Evolutionary conservation across 2,888 invertebrate genomes (phyloP).

Genomic region (Macrosiphum euphorbiae): DNA sequence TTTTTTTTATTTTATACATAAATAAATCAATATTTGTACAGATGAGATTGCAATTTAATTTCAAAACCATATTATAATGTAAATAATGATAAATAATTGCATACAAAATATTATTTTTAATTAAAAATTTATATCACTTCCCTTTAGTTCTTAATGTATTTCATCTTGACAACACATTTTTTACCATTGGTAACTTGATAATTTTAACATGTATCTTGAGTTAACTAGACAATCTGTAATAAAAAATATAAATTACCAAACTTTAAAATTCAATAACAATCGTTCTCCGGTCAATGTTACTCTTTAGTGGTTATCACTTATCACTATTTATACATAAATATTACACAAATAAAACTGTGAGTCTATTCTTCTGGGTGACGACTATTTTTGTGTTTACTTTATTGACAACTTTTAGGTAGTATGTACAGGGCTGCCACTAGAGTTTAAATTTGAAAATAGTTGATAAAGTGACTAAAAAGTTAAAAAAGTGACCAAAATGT

Average conservation of each 20-base stretch:
- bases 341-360: too few species aligned
- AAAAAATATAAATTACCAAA: conserved; percentile 18
- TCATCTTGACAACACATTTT: conserved; percentile 5
- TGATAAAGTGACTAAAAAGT: too few species aligned
- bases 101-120: neutral
- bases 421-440: too few species aligned
- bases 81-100: neutral
- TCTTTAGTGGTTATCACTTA: too few species aligned
- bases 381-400: too few species aligned
- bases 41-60: conserved; percentile 2
- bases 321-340: too few species aligned
- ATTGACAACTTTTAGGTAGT: too few species aligned
- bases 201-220: conserved; percentile 29
- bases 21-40: neutral
- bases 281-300: too few species aligned
- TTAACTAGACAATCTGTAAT: conserved; percentile 53
- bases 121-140: neutral
- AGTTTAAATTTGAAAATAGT: too few species aligned
- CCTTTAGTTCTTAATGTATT: neutral
- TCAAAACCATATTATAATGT: neutral
- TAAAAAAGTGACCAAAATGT: too few species aligned
- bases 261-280: neutral
- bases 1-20: neutral
- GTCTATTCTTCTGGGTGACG: too few species aligned
- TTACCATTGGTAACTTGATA: conserved; percentile 34